A percentile compares a stretch with the other conserved stretches of the same genome.
Conservation (phyloP, 2,888 invertebrate species). For the Galerucella nymphaeae region DNA sequence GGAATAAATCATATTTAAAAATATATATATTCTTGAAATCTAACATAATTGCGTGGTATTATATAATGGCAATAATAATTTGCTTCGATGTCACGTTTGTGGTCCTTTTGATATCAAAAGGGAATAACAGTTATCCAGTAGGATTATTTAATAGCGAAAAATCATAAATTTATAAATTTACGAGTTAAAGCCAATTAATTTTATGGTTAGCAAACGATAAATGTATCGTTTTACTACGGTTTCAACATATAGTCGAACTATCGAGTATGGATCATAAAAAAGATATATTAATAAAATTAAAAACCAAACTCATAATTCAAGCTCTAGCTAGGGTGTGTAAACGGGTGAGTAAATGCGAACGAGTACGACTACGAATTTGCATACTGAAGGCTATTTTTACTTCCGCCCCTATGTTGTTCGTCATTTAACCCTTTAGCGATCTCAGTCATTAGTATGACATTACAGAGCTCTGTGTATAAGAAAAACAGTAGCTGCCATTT, state of each 20-base stretch:
- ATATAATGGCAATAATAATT: background rate
- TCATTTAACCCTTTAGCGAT: constrained; percentile 61
- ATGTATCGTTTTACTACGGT: constrained; percentile 47
- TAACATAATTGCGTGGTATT: background rate
- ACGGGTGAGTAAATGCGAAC: constrained; percentile 63
- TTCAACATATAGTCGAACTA: constrained; percentile 52
- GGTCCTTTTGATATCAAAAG: constrained; percentile 19
- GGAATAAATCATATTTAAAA: no score
- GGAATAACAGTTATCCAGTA: constrained; percentile 40
- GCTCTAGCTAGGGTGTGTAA: constrained; percentile 58
- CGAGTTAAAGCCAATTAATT: constrained; percentile 62
- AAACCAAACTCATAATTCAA: constrained; percentile 52
- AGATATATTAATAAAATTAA: constrained; percentile 57
- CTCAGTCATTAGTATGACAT: constrained; percentile 58
- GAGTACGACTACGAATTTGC: constrained; percentile 57
- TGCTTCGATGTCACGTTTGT: background rate
- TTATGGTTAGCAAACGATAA: constrained; percentile 56
- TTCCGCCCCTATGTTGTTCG: constrained; percentile 64
- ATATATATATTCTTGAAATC: no score
- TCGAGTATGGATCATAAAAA: constrained; percentile 58
- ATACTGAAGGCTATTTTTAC: constrained; percentile 64
- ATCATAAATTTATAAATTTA: constrained; percentile 62
- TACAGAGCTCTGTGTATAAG: constrained; percentile 41
- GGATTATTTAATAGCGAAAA: constrained; percentile 50
- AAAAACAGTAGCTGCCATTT: constrained; percentile 27